Conservation (phyloP, 2,113 vertebrate genomes). For the Ornithorhynchus anatinus region DNA sequence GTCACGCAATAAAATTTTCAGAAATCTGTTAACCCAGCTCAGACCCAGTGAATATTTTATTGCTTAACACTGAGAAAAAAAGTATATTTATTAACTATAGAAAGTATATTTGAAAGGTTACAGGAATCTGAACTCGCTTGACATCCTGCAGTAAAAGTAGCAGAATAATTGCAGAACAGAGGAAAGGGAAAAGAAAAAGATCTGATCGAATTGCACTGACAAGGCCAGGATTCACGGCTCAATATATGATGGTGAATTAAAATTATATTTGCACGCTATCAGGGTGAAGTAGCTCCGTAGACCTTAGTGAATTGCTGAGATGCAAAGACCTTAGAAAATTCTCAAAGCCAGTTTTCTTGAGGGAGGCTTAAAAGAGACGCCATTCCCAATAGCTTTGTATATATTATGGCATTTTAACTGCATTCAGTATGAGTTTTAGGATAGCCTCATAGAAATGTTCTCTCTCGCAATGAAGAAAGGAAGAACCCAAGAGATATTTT, state of each 20-base stretch:
- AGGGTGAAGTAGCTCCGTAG: accelerated
- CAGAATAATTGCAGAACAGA: not conserved
- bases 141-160: conserved; percentile 22
- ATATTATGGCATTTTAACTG: not conserved
- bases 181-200: not conserved
- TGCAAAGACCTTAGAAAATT: conserved; percentile 17
- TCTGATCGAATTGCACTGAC: conserved; percentile 34
- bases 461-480: not conserved
- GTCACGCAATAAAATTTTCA: conserved; percentile 91
- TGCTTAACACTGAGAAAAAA: conserved; percentile 75
- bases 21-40: conserved; percentile 92
- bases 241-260: not conserved
- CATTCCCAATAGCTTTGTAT: conserved; percentile 24
- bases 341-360: conserved; percentile 26
- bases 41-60: conserved; percentile 94
- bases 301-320: not conserved
- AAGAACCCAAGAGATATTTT: conserved; percentile 9
- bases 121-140: conserved; percentile 9
- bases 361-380: not conserved
- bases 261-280: not conserved
- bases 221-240: not conserved
- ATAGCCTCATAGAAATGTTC: not conserved
- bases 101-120: conserved; percentile 75
- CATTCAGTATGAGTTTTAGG: not conserved
- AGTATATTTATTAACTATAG: conserved; percentile 88